Evolutionary conservation across 2,888 invertebrate species (phyloP).

Genomic region (Chrysotoxum bicinctum): DNA sequence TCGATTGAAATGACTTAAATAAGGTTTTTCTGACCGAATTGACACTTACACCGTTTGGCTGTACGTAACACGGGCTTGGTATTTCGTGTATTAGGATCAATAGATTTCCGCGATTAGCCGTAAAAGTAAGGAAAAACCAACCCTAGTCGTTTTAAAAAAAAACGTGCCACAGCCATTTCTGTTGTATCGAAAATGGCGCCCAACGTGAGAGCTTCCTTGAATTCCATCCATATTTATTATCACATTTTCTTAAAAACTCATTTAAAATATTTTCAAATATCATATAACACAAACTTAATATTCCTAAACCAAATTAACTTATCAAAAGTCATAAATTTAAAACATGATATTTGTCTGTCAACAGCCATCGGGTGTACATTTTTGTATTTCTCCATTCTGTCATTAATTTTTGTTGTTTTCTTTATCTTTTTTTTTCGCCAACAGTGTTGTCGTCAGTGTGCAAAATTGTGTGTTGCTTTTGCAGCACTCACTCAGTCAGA

Average conservation of each 20-base stretch:
- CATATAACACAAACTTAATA: neutral
- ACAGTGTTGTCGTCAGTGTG: conserved; percentile 4
- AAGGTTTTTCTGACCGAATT: neutral
- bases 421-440: neutral
- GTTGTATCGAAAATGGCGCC: too few species aligned
- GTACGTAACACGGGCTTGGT: too few species aligned
- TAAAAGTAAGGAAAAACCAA: too few species aligned
- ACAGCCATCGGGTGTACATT: conserved; percentile 3
- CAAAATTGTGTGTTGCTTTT: neutral
- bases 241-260: too few species aligned
- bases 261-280: neutral
- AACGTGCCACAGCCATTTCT: too few species aligned
- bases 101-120: too few species aligned
- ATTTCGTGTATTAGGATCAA: too few species aligned
- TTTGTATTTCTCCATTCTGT: neutral
- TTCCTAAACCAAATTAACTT: neutral
- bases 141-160: too few species aligned
- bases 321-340: conserved; percentile 22
- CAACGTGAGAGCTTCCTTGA: too few species aligned
- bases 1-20: neutral
- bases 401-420: conserved; percentile 10
- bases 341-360: conserved; percentile 22
- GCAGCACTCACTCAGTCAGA: neutral
- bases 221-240: neutral
- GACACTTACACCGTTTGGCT: too few species aligned